Evolutionary conservation across 2,797 vertebrate genomes (phyloP).

Genomic region (Sitta carolinensis): DNA sequence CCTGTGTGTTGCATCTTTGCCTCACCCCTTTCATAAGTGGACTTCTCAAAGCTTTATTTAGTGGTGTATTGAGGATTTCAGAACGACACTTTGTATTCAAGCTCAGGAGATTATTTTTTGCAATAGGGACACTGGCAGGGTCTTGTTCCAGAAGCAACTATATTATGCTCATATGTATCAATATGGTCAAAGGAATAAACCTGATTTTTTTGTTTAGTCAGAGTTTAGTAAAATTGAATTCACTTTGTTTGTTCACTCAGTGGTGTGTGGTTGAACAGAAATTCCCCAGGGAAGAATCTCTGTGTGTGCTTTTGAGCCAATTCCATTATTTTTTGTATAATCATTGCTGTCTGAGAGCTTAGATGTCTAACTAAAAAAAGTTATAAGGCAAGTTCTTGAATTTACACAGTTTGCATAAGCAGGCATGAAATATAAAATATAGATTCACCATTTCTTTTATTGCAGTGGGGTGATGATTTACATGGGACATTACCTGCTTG

Average conservation of each 20-base stretch:
- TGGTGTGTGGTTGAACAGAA: not conserved
- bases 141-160: not conserved
- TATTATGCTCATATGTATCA: not conserved
- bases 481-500: constrained; percentile 19
- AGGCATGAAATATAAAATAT: not conserved
- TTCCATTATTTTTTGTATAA: not conserved
- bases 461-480: not conserved
- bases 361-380: not conserved
- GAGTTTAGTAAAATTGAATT: not conserved
- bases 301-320: not conserved
- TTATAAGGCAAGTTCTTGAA: constrained; percentile 20
- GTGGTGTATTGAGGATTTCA: not conserved
- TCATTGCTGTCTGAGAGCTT: not conserved
- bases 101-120: not conserved
- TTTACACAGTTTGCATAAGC: not conserved
- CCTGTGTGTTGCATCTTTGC: not conserved
- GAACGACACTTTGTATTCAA: not conserved
- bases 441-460: not conserved
- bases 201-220: not conserved
- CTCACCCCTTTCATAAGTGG: not conserved
- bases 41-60: not conserved
- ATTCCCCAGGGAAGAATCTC: not conserved
- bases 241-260: not conserved
- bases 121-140: not conserved
- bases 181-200: not conserved